Evolutionary conservation across 2,888 invertebrate genomes (phyloP).

Genomic region (Erebia ligea): DNA sequence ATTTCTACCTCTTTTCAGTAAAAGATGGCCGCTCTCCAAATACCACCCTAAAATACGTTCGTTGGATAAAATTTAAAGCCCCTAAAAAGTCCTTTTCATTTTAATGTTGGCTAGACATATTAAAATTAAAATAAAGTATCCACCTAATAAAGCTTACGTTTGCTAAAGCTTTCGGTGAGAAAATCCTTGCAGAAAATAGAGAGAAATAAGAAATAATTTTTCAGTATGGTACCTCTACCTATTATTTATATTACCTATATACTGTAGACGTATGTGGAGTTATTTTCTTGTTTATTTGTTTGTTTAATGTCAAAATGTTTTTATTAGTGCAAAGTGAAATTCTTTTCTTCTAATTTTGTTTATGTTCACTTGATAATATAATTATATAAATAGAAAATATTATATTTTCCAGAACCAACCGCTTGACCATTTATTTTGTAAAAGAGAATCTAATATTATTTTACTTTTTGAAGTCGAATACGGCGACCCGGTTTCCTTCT

Average conservation of each 20-base stretch:
- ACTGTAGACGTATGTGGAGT: no score
- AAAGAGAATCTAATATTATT: conserved; percentile 10
- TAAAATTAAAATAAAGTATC: conserved; percentile 16
- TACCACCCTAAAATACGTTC: not conserved
- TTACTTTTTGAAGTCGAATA: conserved; percentile 17
- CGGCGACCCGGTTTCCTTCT: conserved; percentile 16
- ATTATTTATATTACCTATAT: not conserved
- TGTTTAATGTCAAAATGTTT: no score
- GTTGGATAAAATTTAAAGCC: not conserved
- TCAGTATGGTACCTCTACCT: conserved; percentile 1
- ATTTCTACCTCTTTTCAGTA: not conserved
- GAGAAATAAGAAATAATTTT: conserved; percentile 30
- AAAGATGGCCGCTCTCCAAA: not conserved
- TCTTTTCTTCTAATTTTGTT: no score
- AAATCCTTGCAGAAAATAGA: conserved; percentile 12
- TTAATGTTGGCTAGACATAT: conserved; percentile 21
- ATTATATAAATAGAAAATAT: no score
- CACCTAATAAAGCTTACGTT: conserved; percentile 17
- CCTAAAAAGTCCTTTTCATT: conserved; percentile 6
- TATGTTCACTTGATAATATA: no score
- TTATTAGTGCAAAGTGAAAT: no score
- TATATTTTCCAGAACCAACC: no score
- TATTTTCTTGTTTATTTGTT: no score
- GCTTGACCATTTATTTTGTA: conserved; percentile 8
- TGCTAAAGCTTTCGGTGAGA: conserved; percentile 16